These are phyloP conservation scores for Amia ocellicauda DNA, from an alignment of 2,113 vertebrate species.

Conservation along the genomic window DNA sequence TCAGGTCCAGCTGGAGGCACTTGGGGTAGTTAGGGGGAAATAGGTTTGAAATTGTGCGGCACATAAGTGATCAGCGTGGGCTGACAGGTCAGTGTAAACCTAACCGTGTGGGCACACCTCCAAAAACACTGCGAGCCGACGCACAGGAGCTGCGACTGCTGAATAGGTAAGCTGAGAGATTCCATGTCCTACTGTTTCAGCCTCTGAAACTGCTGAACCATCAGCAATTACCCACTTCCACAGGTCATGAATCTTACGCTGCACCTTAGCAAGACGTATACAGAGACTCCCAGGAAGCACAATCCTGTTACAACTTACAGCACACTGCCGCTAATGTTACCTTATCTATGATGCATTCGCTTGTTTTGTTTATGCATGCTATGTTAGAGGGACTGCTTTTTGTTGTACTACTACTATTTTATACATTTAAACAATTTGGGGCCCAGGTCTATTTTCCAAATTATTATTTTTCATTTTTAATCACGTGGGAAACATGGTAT, in stretches of 20 bases:
- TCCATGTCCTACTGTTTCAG: slow-evolving; percentile 61
- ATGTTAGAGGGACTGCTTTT: too few relatives aligned
- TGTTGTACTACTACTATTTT: too few relatives aligned
- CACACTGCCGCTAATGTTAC: slow-evolving; percentile 12
- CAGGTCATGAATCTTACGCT: slow-evolving; percentile 46
- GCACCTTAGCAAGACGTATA: slow-evolving; percentile 29
- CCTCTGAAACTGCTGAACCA: slow-evolving; percentile 56
- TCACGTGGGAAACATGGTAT: too few relatives aligned
- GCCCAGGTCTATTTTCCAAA: too few relatives aligned
- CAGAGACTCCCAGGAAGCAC: slow-evolving; percentile 11
- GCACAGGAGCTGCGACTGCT: slow-evolving; percentile 35
- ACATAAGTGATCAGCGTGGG: slow-evolving; percentile 44
- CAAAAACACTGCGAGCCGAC: slow-evolving; percentile 51
- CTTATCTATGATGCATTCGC: too few relatives aligned
- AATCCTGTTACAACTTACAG: slow-evolving; percentile 37
- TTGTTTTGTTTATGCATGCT: too few relatives aligned
- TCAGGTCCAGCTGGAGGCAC: too few relatives aligned
- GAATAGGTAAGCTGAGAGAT: slow-evolving; percentile 72
- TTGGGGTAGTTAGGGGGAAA: too few relatives aligned
- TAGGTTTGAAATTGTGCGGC: not conserved
- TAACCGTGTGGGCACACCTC: slow-evolving; percentile 54
- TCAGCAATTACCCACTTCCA: slow-evolving; percentile 64
- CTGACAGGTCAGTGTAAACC: slow-evolving; percentile 57
- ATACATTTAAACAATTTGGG: too few relatives aligned
- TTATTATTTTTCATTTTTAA: too few relatives aligned